Base-by-base conservation (phyloP, 2,797 vertebrate species). In the Dermochelys coriacea region DNA sequence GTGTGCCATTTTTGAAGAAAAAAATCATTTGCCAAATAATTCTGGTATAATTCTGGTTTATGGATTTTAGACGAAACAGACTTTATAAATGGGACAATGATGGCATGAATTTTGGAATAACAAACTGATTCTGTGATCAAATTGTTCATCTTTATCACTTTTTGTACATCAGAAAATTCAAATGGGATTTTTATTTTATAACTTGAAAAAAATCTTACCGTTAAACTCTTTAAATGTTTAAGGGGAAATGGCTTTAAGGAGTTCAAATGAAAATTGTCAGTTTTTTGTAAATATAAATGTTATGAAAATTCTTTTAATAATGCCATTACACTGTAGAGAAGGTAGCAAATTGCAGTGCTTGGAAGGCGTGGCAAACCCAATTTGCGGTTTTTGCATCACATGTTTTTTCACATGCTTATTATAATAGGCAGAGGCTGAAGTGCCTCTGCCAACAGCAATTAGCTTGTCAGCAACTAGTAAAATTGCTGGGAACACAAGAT, bases 121-220 rank as follows among this genome's bases (percentile, higher is more conserved):
- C 97, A 97, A 98, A 98, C 97, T 98, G 98, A 98, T 98, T 98
- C 98, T 98, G 97, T 98, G 98, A 99, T 99, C 95, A 98, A 98
- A 98, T 98, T 98, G 98, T 99, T 99, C 99, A 99, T 99, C 99
- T 99, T 99, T 99, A 98, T 99, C 99, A 99, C 99, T 99, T 99
- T 99, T 99, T 99, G 99, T 99, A 99, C 99, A 99, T 99, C 99
- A 99, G 98, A 98, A 98, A 98, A 98, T 98, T 98, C 98, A 99
- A 99, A 99, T 98, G 95, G 98, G 98, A 99, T 99, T 99, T 99
- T 99, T 99, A 99, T 99, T 99, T 99, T 99, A 98, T 99, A 99
- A 99, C 98, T 99, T 99, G 96, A 93, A 96, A 97, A 95, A 98
- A 99, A 98, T 98, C 98, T 98, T 99, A 98, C 98, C 98, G 98